Evolutionary conservation across 2,888 invertebrate genomes (phyloP).

Genomic region (Patella depressa): DNA sequence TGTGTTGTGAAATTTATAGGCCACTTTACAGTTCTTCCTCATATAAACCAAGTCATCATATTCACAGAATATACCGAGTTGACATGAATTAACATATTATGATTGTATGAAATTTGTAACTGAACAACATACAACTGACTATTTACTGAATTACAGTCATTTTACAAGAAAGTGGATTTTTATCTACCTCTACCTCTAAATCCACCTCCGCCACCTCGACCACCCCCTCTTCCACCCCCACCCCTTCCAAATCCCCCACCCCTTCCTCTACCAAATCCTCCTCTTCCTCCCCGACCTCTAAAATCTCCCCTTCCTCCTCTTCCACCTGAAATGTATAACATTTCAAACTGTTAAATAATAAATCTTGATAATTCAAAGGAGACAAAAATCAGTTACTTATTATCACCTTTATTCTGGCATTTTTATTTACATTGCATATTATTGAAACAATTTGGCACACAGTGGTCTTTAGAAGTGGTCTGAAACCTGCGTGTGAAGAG

Average conservation of each 20-base stretch:
- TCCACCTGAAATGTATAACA: constrained; percentile 31
- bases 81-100: neutral
- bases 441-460: too few species aligned
- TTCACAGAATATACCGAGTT: neutral
- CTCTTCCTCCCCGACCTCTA: constrained; percentile 46
- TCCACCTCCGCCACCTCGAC: constrained; percentile 38
- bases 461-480: too few species aligned
- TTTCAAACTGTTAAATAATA: too few species aligned
- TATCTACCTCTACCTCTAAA: constrained; percentile 40
- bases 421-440: too few species aligned
- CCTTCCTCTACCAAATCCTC: constrained; percentile 36
- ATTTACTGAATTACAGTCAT: neutral
- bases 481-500: too few species aligned
- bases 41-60: too few species aligned
- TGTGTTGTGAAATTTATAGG: too few species aligned
- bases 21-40: too few species aligned
- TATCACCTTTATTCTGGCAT: too few species aligned
- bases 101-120: constrained; percentile 5
- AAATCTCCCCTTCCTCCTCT: constrained; percentile 49
- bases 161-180: too few species aligned
- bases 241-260: constrained; percentile 55
- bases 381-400: too few species aligned
- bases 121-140: neutral
- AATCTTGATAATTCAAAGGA: too few species aligned
- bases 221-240: constrained; percentile 37